Conservation (phyloP, 2,113 vertebrate species). For the Irena cyanogastra region DNA sequence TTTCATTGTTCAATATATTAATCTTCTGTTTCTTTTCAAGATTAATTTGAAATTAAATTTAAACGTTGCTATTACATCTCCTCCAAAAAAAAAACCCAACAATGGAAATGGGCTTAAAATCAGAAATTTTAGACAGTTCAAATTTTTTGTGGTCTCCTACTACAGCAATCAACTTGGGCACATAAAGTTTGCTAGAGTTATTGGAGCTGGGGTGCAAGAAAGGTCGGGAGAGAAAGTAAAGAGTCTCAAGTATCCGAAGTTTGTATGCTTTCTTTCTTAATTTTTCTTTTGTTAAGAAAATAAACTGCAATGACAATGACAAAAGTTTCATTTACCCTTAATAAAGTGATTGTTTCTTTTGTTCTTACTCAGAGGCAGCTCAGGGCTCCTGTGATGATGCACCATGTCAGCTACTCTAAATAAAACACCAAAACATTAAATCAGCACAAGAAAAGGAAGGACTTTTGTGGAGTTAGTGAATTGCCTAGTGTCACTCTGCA, state of each 20-base stretch:
- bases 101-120: background rate
- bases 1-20: background rate
- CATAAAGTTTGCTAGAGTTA: background rate
- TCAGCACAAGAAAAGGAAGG: background rate
- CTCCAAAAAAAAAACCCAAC: background rate
- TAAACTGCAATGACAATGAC: background rate
- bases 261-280: too few species aligned
- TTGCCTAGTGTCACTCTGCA: background rate
- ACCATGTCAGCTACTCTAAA: background rate
- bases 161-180: background rate
- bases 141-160: background rate
- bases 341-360: background rate
- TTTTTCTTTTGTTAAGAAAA: background rate
- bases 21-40: background rate
- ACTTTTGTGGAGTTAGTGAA: background rate
- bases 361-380: background rate
- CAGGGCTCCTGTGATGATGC: background rate
- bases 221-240: background rate
- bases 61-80: background rate
- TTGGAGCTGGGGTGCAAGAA: accelerated
- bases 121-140: background rate
- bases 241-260: background rate
- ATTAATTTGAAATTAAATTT: background rate
- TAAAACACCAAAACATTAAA: background rate
- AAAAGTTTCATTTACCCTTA: background rate